Evolutionary conservation across 2,888 invertebrate genomes (phyloP).

Genomic region (Dasysyrphus albostriatus): DNA sequence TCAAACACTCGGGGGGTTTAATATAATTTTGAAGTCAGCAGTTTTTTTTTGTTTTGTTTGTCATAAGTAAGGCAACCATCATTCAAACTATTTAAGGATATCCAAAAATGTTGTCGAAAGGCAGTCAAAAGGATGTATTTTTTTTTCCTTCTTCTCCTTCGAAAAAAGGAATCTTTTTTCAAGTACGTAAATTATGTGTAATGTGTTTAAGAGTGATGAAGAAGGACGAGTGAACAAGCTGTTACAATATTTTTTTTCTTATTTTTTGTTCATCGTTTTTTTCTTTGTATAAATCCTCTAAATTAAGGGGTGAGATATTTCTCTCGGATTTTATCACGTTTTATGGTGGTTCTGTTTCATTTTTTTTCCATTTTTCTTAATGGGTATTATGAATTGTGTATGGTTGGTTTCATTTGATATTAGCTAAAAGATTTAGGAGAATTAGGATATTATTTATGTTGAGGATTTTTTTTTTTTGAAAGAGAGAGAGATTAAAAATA

Average conservation of each 20-base stretch:
- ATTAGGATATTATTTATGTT: constrained; percentile 33
- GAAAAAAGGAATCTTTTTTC: constrained; percentile 29
- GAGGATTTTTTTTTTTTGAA: neutral
- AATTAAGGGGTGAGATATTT: constrained; percentile 50
- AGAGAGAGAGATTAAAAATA: constrained; percentile 60
- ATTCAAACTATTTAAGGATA: constrained; percentile 49
- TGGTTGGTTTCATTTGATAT: constrained; percentile 36
- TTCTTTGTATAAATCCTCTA: neutral
- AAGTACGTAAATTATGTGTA: constrained; percentile 70
- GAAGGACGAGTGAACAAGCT: constrained; percentile 51
- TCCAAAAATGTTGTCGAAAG: constrained; percentile 13
- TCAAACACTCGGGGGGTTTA: constrained; percentile 59
- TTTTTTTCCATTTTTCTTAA: constrained; percentile 37
- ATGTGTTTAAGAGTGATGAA: constrained; percentile 64
- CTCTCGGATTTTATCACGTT: constrained; percentile 65
- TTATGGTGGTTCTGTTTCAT: constrained; percentile 60
- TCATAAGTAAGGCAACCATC: constrained; percentile 52
- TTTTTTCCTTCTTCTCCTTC: neutral
- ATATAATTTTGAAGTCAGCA: constrained; percentile 51
- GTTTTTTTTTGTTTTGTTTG: constrained; percentile 2
- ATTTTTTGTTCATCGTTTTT: neutral
- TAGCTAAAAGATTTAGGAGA: constrained; percentile 26
- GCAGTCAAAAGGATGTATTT: constrained; percentile 35
- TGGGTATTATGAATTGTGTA: constrained; percentile 49
- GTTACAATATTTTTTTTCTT: constrained; percentile 56